Base-by-base conservation (phyloP, 2,797 vertebrate genomes). In the Syngnathus rostellatus region DNA sequence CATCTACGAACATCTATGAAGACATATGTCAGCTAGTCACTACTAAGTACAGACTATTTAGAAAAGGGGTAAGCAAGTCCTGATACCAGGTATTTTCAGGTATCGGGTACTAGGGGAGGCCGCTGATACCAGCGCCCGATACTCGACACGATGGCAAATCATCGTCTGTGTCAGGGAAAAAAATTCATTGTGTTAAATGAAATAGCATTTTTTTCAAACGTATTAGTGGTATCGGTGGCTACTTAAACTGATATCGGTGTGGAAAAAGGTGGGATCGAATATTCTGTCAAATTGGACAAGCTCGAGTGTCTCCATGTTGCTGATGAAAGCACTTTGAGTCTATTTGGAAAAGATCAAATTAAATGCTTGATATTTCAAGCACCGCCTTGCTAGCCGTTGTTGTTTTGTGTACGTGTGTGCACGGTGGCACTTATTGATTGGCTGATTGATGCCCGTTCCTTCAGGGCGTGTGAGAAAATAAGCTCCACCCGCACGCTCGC, bases 401-500 rank as follows among this genome's bases (percentile, higher is more conserved):
- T 21, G 55, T 58, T 38, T n/a, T 53, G 8, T 11, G 19, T 51
- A 8, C 19, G 9, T 9, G 19, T 6, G 54, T 6, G 25, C 11
- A 7, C 31, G 0, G 65, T 74, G 85, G 78, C 78, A 73, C 54
- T 72, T 84, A 85, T 83, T 68, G 77, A 85, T 78, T 69, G 38
- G 19, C 71, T 82, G 77, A 87, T 72, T 82, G 50, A 80, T 79
- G 77, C 82, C 76, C 73, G 76, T 78, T 86, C 65, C 73, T 70
- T 58, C 76, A 98, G 96, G 97, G 96, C 71, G 19, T 10, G 62
- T 93, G 92, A 94, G 43, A 93, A 92, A 87, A 94, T 87, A 86
- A 95, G 98, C 80, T 83, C 73, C 77, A 93, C 88, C 64, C 87
- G 89, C 46, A 95, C 51, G 87, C 94, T 96, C 39, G 94, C 94